Percentiles rank a stretch among this genome's conserved stretches.
phyloP scores from a whole-genome alignment of 2,888 invertebrate species.

The Agrochola macilenta region DNA sequence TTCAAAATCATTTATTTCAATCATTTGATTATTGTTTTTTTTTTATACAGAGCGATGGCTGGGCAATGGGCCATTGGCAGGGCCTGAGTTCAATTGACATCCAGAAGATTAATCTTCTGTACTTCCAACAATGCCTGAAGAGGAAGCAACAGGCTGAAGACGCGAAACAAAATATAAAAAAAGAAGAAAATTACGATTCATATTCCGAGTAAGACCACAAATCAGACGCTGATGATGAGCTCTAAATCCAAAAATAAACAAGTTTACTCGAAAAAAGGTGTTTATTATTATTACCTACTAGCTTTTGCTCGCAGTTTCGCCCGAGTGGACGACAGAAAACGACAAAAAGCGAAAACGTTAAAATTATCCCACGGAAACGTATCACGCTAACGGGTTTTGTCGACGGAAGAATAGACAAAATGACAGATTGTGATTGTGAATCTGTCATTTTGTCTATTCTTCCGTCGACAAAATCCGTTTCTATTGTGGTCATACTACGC shows the following conservation, averaged over 20 bases:
- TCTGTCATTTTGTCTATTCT: too few species aligned
- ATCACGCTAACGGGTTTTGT: too few species aligned
- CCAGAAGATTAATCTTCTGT: constrained; percentile 82
- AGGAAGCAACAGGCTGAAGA: constrained; percentile 50
- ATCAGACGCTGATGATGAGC: neutral
- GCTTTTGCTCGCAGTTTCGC: neutral
- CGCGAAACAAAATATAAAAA: fast-evolving
- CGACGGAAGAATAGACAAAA: too few species aligned
- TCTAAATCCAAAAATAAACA: neutral
- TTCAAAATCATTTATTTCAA: too few species aligned
- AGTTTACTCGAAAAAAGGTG: neutral
- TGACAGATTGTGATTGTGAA: too few species aligned
- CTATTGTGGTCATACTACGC: too few species aligned
- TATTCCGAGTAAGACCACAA: too few species aligned
- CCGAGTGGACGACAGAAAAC: too few species aligned
- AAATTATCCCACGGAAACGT: neutral
- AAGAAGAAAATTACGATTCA: too few species aligned
- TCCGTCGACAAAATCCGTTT: too few species aligned
- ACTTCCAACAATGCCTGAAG: constrained; percentile 75
- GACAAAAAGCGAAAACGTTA: too few species aligned
- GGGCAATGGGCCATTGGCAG: constrained; percentile 89
- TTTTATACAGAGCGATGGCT: constrained; percentile 85
- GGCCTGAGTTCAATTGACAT: constrained; percentile 85
- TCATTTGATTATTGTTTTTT: too few species aligned
- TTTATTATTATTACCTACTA: neutral